Conservation (phyloP, 2,113 vertebrate species). For the Maccullochella peelii region DNA sequence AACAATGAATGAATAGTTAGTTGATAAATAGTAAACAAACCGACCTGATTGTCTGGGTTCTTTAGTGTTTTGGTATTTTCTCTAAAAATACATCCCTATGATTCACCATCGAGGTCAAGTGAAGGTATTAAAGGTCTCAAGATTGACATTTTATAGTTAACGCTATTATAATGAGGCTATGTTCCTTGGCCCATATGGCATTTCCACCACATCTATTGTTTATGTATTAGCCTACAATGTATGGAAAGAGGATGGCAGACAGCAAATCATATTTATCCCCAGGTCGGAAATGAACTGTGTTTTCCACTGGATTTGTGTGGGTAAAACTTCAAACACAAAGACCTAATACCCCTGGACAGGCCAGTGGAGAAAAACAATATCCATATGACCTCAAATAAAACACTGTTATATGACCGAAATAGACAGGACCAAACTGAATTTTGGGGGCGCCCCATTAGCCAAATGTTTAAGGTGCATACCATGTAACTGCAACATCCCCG, state of each 20-base stretch:
- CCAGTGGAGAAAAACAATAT: neutral
- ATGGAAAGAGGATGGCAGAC: neutral
- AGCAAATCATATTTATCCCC: slow-evolving; percentile 8
- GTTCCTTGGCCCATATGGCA: neutral
- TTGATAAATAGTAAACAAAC: slow-evolving; percentile 4
- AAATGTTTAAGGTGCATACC: neutral
- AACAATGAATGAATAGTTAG: slow-evolving; percentile 6
- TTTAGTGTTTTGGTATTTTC: neutral
- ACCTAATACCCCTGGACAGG: neutral
- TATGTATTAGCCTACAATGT: neutral
- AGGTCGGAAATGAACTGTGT: neutral
- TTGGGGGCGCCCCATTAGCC: neutral
- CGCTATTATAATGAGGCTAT: slow-evolving; percentile 9
- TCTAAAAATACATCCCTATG: neutral
- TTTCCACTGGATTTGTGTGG: neutral
- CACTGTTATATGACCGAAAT: too few relatives aligned
- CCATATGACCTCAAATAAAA: neutral
- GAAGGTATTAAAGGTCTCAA: slow-evolving; percentile 5
- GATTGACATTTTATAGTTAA: slow-evolving; percentile 26
- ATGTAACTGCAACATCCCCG: neutral
- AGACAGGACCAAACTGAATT: too few relatives aligned
- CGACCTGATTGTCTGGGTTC: neutral
- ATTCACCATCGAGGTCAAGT: neutral
- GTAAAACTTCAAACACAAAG: neutral
- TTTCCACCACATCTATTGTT: slow-evolving; percentile 29